Base-by-base conservation (phyloP, 2,888 invertebrate genomes). In the Stenodera caucasica region DNA sequence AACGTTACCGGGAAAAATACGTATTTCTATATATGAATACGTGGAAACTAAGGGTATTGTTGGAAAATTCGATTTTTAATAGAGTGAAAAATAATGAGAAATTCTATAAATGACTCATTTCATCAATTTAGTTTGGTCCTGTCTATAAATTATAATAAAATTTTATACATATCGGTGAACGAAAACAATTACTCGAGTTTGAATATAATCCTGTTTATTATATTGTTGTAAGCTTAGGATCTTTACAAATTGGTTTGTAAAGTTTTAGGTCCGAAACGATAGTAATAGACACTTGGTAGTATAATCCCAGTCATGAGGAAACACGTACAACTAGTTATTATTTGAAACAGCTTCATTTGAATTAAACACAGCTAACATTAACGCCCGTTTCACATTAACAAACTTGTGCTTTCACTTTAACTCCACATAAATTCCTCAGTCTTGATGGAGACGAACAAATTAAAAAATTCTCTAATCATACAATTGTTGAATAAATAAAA, bases 331-430 rank as follows among this genome's bases (percentile, higher is more conserved):
- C 35, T 56, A 60, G 63, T 67, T 67, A 67, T 67, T 68, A 68
- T 64, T 40, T 67, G 64, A 61, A 63, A 63, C 59, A 64, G 64
- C 61, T 68, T 65, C 61, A 66, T 67, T 68, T 60, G 63, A 67
- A 68, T 68, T 67, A 64, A 40, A 65, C 63, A 63, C 57, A 60
- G 54, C 56, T 58, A 52, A 33, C 18, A 59, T 63, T 29, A 55
- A 49, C 55, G 55, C 51, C 61, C 55, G 55, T 33, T 61, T 55
- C 55, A 35, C 52, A 55, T 61, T 52, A 61, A 35, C 52, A 50
- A 57, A 30, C 30, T 18, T 21, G 37, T 49, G 23, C 26, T 32
- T 57, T 45, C 45, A 21, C 32, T 21, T 49, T 14, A 49, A 35
- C 8, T n/a, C 21, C 21, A 26, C 45, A 18, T 37, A 45, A 29